These are phyloP conservation scores for Allobates femoralis DNA, from an alignment of 2,797 vertebrate species.

Conservation along the genomic window DNA sequence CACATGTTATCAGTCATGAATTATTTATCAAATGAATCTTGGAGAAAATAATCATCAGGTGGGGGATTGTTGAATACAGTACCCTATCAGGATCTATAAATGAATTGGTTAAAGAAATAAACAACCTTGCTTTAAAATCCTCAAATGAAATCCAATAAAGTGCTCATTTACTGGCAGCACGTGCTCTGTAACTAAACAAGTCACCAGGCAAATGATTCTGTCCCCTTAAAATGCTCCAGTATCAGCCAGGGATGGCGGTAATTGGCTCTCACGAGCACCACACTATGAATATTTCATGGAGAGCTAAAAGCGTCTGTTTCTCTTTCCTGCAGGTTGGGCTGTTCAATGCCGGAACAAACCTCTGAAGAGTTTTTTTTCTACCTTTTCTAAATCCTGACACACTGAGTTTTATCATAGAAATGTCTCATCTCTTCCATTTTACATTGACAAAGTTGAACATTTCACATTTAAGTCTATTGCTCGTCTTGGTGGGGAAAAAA, in stretches of 20 bases:
- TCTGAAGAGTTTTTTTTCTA: conserved; percentile 33
- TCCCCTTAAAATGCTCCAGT: conserved; percentile 61
- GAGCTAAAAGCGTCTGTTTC: conserved; percentile 58
- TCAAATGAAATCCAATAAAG: conserved; percentile 58
- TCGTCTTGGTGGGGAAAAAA: neutral
- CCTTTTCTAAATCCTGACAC: conserved; percentile 26
- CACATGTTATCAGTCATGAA: neutral
- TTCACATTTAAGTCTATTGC: neutral
- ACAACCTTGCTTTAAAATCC: conserved; percentile 40
- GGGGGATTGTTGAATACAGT: neutral
- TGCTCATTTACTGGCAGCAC: conserved; percentile 57
- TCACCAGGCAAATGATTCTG: conserved; percentile 56
- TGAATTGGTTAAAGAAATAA: conserved; percentile 52
- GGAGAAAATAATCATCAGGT: neutral
- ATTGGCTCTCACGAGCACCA: conserved; percentile 54
- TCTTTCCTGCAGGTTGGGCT: conserved; percentile 45
- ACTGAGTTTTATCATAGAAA: conserved; percentile 16
- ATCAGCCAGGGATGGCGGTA: conserved; percentile 60
- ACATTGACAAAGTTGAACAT: neutral
- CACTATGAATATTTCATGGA: conserved; percentile 61
- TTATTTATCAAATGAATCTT: neutral
- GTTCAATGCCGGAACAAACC: conserved; percentile 38
- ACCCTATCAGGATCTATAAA: neutral
- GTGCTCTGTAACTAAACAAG: conserved; percentile 60
- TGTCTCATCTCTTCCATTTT: neutral